Percentiles rank a stretch among this genome's conserved stretches.
These are phyloP conservation scores for Drosophila fungiperda DNA, from an alignment of 2,888 invertebrate genomes.

Conservation along the genomic window DNA sequence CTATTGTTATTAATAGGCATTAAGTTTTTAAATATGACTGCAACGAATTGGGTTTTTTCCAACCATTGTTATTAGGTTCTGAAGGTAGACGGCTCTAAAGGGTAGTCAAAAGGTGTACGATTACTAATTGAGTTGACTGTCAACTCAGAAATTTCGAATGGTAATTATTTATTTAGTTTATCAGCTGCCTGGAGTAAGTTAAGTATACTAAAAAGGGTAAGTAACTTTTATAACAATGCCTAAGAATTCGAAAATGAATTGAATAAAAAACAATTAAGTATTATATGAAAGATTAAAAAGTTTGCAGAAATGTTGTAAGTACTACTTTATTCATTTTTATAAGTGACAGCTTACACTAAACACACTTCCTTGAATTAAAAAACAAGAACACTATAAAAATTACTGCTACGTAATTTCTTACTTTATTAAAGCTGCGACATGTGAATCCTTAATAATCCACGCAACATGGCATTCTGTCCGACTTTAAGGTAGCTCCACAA, in stretches of 20 bases:
- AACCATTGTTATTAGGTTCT: conserved; percentile 3
- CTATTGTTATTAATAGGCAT: conserved; percentile 70
- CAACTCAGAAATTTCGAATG: not conserved
- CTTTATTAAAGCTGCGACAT: not conserved
- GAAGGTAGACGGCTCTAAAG: not conserved
- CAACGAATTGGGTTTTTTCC: conserved; percentile 47
- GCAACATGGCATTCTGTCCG: not conserved
- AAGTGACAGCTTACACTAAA: not conserved
- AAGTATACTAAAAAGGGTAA: not conserved
- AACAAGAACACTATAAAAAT: not conserved
- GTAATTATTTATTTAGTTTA: not conserved
- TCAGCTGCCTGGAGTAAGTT: not conserved
- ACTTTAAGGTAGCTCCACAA: conserved; percentile 33
- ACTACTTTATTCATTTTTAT: not conserved
- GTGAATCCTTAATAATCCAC: conserved; percentile 3
- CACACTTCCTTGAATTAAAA: not conserved
- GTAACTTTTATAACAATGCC: not conserved
- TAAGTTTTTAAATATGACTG: conserved; percentile 56
- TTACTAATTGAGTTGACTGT: conserved; percentile 43
- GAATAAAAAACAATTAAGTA: not conserved
- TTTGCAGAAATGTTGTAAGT: fast-evolving
- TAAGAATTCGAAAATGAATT: not conserved
- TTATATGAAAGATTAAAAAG: not conserved
- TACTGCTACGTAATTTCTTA: not conserved
- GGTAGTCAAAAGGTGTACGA: conserved; percentile 16